phyloP scores from a whole-genome alignment of 30 jellyfish, hydroid and myxozoan species.

The Nemopilema nomurai region DNA sequence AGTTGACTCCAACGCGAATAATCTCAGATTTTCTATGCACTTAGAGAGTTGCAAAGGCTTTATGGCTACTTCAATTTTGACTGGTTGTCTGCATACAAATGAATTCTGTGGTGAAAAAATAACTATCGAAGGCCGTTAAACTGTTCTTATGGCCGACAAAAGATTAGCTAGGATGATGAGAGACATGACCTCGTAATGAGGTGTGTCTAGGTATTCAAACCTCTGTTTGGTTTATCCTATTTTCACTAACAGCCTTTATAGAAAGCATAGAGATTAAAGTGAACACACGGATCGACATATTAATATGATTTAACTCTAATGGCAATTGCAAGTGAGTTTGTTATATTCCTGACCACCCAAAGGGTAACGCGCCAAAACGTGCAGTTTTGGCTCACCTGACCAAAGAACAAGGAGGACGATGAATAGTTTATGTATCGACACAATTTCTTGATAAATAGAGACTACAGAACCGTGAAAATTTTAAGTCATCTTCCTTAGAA shows the following conservation, averaged over 20 bases:
- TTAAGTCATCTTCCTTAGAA: too few species aligned
- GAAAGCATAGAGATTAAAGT: not conserved
- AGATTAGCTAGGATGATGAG: not conserved
- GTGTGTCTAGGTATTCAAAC: not conserved
- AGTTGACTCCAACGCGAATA: not conserved
- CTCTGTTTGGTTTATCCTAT: not conserved
- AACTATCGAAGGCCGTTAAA: not conserved
- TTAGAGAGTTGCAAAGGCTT: not conserved
- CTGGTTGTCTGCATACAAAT: not conserved
- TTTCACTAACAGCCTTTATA: not conserved
- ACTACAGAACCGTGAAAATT: too few species aligned
- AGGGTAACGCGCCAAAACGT: too few species aligned
- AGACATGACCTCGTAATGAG: not conserved
- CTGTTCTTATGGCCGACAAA: not conserved
- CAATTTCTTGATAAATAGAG: too few species aligned
- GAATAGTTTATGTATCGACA: too few species aligned
- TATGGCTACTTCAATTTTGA: not conserved
- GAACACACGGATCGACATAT: not conserved
- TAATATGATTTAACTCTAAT: not conserved
- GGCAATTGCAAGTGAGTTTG: not conserved
- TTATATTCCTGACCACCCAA: not conserved
- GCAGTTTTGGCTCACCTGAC: too few species aligned
- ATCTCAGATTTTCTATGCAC: not conserved
- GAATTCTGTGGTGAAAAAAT: not conserved
- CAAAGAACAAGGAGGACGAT: too few species aligned